Evolutionary conservation across 2,888 invertebrate genomes (phyloP), one percentile per base, ranked within the genome.

Genomic region (Phymatocera aterrima): DNA sequence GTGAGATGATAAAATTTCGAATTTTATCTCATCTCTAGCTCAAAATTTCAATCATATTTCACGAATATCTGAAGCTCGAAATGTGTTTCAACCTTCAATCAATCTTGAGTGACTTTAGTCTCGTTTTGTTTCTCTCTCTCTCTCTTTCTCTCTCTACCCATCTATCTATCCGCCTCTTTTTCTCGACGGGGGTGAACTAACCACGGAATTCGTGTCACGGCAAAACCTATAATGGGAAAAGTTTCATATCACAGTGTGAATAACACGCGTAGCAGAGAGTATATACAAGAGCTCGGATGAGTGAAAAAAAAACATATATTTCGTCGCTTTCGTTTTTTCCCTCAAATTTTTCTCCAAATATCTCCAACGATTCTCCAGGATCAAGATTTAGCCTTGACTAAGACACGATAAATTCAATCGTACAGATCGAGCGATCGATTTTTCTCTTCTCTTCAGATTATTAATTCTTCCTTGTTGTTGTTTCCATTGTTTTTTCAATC

Each of bases 401-500:
- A n/a, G n/a, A n/a, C n/a, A n/a, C n/a, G n/a, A n/a, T n/a, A n/a
- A n/a, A n/a, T n/a, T n/a, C n/a, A n/a, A n/a, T n/a, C n/a, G n/a
- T n/a, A n/a, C n/a, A n/a, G n/a, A n/a, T n/a, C n/a, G n/a, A 40
- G 8, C 8, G 18, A 46, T 8, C 46, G 12, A 54, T 21, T 65
- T 51, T 57, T 77, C 72, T 65, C 80, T 70, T 74, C 77, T 60
- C 46, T 64, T 77, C 75, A 68, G 80, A 57, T 74, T 78, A 46
- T 48, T 51, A 43, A 77, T 70, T 79, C 51, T 78, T 79, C 83
- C 81, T 81, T 83, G 72, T 60, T 78, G 80, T 81, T 81, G 65
- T 77, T 80, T 77, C 70, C 82, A 83, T 83, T 79, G 31, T n/a
- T 18, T 18, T 18, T 21, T 34, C 3, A 6, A 91, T 24, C 88